phyloP scores from a whole-genome alignment of 2,113 vertebrate species.

The Osmerus mordax region DNA sequence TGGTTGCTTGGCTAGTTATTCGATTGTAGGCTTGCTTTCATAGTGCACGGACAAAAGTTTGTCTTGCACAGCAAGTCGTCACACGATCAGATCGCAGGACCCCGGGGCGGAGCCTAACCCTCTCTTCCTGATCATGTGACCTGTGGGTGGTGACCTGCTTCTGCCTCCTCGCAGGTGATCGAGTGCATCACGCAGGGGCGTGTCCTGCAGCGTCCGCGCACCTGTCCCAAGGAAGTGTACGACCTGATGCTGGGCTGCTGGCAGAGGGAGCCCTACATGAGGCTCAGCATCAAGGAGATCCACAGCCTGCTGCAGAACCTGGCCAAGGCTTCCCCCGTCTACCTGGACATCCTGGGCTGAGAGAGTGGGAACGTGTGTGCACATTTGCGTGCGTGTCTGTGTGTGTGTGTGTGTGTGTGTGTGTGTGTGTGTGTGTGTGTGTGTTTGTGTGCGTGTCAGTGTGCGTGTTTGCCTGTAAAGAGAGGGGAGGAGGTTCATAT shows the following conservation, averaged over 20 bases:
- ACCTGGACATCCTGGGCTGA: slow-evolving; percentile 99
- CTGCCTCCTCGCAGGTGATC: slow-evolving; percentile 79
- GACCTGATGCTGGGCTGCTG: slow-evolving; percentile 99
- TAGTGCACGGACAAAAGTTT: no score
- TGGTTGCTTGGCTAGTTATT: no score
- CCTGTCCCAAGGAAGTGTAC: slow-evolving; percentile 95
- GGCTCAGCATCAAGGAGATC: slow-evolving; percentile 98
- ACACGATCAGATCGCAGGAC: neutral
- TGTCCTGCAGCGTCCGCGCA: slow-evolving; percentile 93
- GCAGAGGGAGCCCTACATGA: slow-evolving; percentile 97
- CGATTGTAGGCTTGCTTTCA: no score
- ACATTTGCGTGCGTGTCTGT: slow-evolving; percentile 59
- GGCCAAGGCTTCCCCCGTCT: slow-evolving; percentile 96
- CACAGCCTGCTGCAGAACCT: slow-evolving; percentile 93
- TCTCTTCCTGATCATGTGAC: neutral
- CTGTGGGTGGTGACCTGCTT: no score
- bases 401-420: slow-evolving; percentile 51
- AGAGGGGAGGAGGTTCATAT: slow-evolving; percentile 52
- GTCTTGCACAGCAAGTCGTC: no score
- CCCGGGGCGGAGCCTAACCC: neutral
- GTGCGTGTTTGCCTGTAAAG: neutral
- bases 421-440: slow-evolving; percentile 58
- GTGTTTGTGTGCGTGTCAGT: neutral
- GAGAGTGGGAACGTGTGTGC: neutral
- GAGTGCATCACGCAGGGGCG: slow-evolving; percentile 98